Evolutionary conservation across 1,140 invertebrate genomes (phyloP).

Genomic region (Armadillidium nasatum): DNA sequence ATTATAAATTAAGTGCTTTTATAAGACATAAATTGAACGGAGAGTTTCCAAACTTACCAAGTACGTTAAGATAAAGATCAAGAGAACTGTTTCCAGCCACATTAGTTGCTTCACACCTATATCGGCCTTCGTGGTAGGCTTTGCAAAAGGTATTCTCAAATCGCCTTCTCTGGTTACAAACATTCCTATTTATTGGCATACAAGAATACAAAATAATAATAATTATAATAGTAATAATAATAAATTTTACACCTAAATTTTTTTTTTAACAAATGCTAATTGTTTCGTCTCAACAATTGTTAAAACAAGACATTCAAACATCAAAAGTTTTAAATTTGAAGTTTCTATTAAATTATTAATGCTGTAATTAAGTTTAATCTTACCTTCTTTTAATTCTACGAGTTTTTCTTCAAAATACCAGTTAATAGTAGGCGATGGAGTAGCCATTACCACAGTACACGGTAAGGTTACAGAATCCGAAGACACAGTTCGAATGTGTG

Average conservation of each 20-base stretch:
- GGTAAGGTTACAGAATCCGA: slow-evolving; percentile 31
- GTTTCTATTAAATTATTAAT: neutral
- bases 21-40: neutral
- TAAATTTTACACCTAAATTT: too few relatives aligned
- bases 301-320: too few relatives aligned
- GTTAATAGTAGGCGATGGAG: slow-evolving; percentile 26
- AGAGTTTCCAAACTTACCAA: slow-evolving; percentile 46
- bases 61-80: slow-evolving; percentile 49
- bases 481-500: slow-evolving; percentile 17
- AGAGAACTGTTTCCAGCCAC: slow-evolving; percentile 51
- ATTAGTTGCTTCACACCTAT: slow-evolving; percentile 51
- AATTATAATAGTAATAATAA: too few relatives aligned
- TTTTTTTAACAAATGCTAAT: too few relatives aligned
- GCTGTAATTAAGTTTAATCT: neutral
- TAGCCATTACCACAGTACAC: slow-evolving; percentile 34
- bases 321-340: too few relatives aligned
- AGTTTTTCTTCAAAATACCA: slow-evolving; percentile 31
- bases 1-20: too few relatives aligned
- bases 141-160: slow-evolving; percentile 26
- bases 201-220: too few relatives aligned
- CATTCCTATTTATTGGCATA: neutral
- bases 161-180: slow-evolving; percentile 28
- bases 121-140: slow-evolving; percentile 49
- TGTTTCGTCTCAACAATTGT: too few relatives aligned
- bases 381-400: slow-evolving; percentile 23